Evolutionary conservation across 2,888 invertebrate genomes (phyloP).

Genomic region (Carterocephalus palaemon): DNA sequence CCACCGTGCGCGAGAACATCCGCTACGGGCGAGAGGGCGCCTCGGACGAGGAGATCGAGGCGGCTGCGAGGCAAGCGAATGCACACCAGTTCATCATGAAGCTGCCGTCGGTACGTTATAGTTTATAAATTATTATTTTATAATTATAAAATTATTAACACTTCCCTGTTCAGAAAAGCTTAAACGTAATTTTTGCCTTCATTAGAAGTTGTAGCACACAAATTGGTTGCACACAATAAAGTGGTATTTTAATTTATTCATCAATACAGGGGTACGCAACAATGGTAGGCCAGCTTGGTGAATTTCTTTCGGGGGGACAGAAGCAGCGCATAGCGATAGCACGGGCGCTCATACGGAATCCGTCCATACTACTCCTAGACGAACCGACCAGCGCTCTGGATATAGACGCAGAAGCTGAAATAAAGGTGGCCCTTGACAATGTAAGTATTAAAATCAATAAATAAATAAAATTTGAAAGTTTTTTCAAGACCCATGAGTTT

Average conservation of each 20-base stretch:
- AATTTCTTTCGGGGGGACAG: conserved; percentile 83
- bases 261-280: conserved; percentile 83
- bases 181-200: too few relatives aligned
- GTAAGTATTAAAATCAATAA: conserved; percentile 1
- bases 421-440: conserved; percentile 4
- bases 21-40: conserved; percentile 85
- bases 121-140: too few relatives aligned
- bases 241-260: not conserved
- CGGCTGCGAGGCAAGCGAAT: conserved; percentile 85
- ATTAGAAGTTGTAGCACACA: too few relatives aligned
- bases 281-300: conserved; percentile 54
- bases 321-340: conserved; percentile 85
- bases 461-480: too few relatives aligned
- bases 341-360: conserved; percentile 80
- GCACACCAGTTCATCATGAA: conserved; percentile 87
- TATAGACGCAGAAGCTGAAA: conserved; percentile 80
- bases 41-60: conserved; percentile 82
- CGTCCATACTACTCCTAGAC: conserved; percentile 78
- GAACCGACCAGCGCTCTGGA: conserved; percentile 83
- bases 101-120: conserved; percentile 83
- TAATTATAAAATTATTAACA: too few relatives aligned
- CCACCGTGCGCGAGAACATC: conserved; percentile 92
- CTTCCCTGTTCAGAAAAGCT: too few relatives aligned
- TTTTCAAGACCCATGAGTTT: too few relatives aligned
- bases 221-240: too few relatives aligned